Evolutionary conservation across 2,797 vertebrate species (phyloP).

Genomic region (Dromococcyx pavoninus): DNA sequence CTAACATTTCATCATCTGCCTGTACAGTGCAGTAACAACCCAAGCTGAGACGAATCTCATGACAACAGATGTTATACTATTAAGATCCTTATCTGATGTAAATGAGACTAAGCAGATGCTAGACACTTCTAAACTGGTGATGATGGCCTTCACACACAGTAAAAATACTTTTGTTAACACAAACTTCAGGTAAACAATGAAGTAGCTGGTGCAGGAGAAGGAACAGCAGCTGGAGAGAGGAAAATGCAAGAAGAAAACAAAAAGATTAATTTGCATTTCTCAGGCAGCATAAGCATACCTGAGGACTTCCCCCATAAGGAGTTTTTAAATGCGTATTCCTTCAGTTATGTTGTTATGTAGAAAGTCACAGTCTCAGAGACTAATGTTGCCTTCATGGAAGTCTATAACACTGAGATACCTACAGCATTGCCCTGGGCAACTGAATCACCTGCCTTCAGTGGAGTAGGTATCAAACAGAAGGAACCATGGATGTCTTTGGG

Average conservation of each 20-base stretch:
- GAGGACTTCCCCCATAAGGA: not conserved
- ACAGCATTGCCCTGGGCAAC: not conserved
- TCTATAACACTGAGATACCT: not conserved
- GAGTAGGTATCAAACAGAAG: not conserved
- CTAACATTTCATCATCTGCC: not conserved
- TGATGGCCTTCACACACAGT: not conserved
- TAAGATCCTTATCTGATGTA: not conserved
- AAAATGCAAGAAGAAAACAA: not conserved
- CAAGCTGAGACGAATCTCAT: not conserved
- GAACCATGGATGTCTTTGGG: not conserved
- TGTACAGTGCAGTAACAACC: not conserved
- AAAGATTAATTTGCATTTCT: not conserved
- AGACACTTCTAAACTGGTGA: not conserved
- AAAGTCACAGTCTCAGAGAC: not conserved
- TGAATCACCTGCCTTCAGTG: not conserved
- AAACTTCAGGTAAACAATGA: not conserved
- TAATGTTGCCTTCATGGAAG: not conserved
- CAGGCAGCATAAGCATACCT: not conserved
- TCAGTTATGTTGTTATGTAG: rapidly evolving
- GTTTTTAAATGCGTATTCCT: not conserved
- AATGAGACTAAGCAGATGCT: not conserved
- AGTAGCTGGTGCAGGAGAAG: not conserved
- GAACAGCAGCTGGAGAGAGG: not conserved
- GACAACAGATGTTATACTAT: not conserved
- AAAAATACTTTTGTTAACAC: not conserved